phyloP scores from a whole-genome alignment of 2,888 invertebrate genomes.

The Drosophila affinis region DNA sequence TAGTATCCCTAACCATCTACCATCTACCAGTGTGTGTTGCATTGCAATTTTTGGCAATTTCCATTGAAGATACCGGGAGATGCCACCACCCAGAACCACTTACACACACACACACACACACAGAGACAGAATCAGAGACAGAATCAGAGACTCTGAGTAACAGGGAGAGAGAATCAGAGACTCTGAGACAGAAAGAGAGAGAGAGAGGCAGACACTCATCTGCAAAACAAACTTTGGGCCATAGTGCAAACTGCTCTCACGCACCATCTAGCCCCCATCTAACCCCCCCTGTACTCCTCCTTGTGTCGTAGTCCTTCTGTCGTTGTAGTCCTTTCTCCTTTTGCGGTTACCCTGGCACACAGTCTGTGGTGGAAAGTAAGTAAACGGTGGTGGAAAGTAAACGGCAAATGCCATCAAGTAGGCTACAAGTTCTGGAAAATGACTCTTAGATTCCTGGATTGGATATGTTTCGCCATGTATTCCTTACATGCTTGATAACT shows the following conservation, averaged over 20 bases:
- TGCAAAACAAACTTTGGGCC: slow-evolving; percentile 59
- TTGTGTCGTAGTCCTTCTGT: not conserved
- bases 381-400: slow-evolving; percentile 31
- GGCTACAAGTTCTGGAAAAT: slow-evolving; percentile 33
- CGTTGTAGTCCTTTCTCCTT: slow-evolving; percentile 14
- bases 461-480: slow-evolving; percentile 11
- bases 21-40: slow-evolving; percentile 31
- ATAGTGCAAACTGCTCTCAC: slow-evolving; percentile 46
- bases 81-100: not conserved
- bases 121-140: not conserved
- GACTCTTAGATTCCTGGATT: slow-evolving; percentile 15
- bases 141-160: not conserved
- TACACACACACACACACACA: slow-evolving; percentile 27
- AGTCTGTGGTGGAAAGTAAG: slow-evolving; percentile 36
- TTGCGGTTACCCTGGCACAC: slow-evolving; percentile 38
- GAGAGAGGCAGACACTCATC: slow-evolving; percentile 35
- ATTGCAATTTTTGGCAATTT: slow-evolving; percentile 68
- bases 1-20: not conserved
- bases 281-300: too few relatives aligned
- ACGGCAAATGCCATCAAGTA: slow-evolving; percentile 37
- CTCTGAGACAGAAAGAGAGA: not conserved
- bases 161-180: slow-evolving; percentile 12
- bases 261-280: slow-evolving; percentile 52
- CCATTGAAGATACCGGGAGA: slow-evolving; percentile 46
- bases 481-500: slow-evolving; percentile 2